Evolutionary conservation across 2,113 vertebrate species (phyloP).

Genomic region (Lipotes vexillifer): DNA sequence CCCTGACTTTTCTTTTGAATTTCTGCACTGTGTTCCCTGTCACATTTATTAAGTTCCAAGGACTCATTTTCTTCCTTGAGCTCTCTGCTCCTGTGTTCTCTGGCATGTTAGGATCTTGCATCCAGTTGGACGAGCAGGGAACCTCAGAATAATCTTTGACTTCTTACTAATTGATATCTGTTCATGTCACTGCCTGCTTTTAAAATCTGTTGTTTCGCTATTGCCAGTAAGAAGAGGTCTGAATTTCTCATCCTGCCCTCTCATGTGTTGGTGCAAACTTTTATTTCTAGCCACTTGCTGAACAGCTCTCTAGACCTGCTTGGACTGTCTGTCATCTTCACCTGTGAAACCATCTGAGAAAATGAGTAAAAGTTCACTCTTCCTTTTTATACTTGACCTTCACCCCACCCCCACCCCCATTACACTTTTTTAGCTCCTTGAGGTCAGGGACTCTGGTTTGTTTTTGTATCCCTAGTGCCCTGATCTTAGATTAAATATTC

Average conservation of each 20-base stretch:
- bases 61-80: neutral
- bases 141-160: neutral
- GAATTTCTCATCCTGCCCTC: neutral
- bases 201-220: neutral
- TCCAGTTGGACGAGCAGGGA: neutral
- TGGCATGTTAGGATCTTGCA: neutral
- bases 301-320: neutral
- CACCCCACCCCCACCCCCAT: neutral
- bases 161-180: neutral
- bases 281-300: neutral
- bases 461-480: neutral
- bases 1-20: neutral
- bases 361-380: neutral
- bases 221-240: neutral
- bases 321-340: neutral
- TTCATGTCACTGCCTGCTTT: neutral
- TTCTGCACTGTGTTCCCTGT: neutral
- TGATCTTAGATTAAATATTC: neutral
- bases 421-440: neutral
- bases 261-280: neutral
- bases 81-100: neutral
- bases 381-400: neutral
- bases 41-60: neutral
- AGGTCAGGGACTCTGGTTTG: neutral
- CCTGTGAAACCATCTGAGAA: neutral